These are phyloP conservation scores for Colostygia pectinataria DNA, from an alignment of 2,888 invertebrate species.

Conservation along the genomic window DNA sequence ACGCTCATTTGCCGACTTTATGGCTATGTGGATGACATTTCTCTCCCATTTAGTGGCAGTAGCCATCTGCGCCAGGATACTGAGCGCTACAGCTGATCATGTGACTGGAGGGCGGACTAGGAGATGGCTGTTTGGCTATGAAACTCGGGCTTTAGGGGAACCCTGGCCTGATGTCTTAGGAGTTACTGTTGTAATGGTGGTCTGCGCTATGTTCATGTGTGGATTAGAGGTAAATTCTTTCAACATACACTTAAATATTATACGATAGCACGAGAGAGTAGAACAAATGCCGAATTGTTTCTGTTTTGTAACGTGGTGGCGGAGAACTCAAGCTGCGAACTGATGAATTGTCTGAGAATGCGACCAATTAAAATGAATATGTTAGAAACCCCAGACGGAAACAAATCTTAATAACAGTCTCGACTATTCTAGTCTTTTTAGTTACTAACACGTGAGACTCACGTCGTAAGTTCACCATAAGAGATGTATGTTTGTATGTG, in stretches of 20 bases:
- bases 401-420: slow-evolving; percentile 25
- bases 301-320: neutral
- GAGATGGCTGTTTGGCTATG: slow-evolving; percentile 83
- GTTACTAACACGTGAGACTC: too few relatives aligned
- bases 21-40: slow-evolving; percentile 84
- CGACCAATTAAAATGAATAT: slow-evolving; percentile 29
- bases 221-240: slow-evolving; percentile 73
- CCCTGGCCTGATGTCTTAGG: slow-evolving; percentile 86
- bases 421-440: slow-evolving; percentile 6
- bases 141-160: slow-evolving; percentile 82
- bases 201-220: slow-evolving; percentile 85
- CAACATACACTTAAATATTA: too few relatives aligned
- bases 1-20: slow-evolving; percentile 80
- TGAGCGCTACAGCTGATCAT: slow-evolving; percentile 85
- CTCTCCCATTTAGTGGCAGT: slow-evolving; percentile 83
- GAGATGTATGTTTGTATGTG: too few relatives aligned
- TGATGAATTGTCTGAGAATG: slow-evolving; percentile 33
- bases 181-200: slow-evolving; percentile 83
- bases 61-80: slow-evolving; percentile 84
- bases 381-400: slow-evolving; percentile 8
- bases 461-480: too few relatives aligned
- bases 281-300: neutral
- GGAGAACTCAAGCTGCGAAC: slow-evolving; percentile 14
- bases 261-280: neutral
- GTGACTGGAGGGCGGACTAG: slow-evolving; percentile 84